A percentile compares a stretch with the other conserved stretches of the same genome.
phyloP scores from a whole-genome alignment of 2,797 vertebrate genomes.

The Schizopygopsis pylzovi region DNA sequence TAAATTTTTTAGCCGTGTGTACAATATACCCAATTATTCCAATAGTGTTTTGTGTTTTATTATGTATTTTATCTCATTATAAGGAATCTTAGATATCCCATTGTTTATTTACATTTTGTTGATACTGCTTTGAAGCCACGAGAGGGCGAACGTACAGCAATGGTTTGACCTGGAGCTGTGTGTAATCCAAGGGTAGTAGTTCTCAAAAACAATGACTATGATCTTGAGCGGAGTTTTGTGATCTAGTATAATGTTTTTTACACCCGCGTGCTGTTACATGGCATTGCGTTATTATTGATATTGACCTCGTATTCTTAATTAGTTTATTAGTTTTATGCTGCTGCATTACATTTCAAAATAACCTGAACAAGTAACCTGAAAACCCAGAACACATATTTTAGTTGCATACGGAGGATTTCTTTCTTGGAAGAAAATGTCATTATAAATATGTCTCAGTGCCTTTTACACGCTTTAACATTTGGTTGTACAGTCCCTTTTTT shows the following conservation, averaged over 20 bases:
- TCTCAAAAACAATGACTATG: conserved; percentile 51
- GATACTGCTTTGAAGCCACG: conserved; percentile 79
- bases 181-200: conserved; percentile 44
- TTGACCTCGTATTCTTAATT: background rate
- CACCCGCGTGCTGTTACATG: background rate
- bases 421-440: background rate
- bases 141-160: conserved; percentile 85
- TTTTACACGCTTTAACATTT: background rate
- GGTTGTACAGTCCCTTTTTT: background rate
- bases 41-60: background rate
- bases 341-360: background rate
- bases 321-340: background rate
- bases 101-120: conserved; percentile 39
- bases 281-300: background rate
- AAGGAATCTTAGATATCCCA: background rate
- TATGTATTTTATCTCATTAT: background rate
- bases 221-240: conserved; percentile 45
- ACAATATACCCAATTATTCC: background rate
- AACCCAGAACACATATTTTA: background rate
- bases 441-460: background rate
- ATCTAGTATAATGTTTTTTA: background rate
- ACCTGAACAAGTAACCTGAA: background rate
- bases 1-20: background rate
- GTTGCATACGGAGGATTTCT: background rate
- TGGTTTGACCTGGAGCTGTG: conserved; percentile 27